Percentiles rank a stretch among this genome's conserved stretches.
Conservation (phyloP, 2,797 vertebrate genomes). For the Octomys mimax region DNA sequence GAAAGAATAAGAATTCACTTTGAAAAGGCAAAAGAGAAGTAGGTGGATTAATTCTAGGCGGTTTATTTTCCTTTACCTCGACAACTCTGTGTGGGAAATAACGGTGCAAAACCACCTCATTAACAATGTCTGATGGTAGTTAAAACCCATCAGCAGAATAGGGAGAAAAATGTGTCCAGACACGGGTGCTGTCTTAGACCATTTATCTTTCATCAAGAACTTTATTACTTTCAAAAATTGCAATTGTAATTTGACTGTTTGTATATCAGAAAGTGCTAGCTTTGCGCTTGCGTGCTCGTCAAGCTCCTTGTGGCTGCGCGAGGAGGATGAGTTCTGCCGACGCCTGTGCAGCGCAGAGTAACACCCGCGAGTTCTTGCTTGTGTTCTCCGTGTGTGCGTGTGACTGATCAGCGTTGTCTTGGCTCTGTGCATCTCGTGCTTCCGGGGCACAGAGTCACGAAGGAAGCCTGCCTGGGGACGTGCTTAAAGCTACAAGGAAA, state of each 20-base stretch:
- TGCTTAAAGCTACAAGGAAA: background rate
- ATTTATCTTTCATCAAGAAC: background rate
- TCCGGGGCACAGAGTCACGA: background rate
- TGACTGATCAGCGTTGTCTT: background rate
- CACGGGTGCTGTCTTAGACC: background rate
- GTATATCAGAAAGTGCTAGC: background rate
- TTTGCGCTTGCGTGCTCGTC: background rate
- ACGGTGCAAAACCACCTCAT: background rate
- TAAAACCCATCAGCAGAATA: background rate
- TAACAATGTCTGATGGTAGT: background rate
- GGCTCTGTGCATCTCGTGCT: background rate
- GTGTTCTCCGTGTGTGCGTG: background rate
- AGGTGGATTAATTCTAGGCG: background rate
- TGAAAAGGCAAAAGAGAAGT: constrained; percentile 12
- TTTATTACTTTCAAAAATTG: background rate
- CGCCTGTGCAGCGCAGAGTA: background rate
- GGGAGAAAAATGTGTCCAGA: background rate
- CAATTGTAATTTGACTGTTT: background rate
- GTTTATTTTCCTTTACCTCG: background rate
- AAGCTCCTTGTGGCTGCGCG: background rate
- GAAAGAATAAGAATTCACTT: background rate
- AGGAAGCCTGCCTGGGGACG: background rate
- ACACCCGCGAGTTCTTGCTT: background rate
- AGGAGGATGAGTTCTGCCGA: background rate
- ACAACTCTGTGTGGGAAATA: background rate